These are phyloP conservation scores for Tenthredo distinguenda DNA, from an alignment of 2,888 invertebrate species.

Conservation along the genomic window DNA sequence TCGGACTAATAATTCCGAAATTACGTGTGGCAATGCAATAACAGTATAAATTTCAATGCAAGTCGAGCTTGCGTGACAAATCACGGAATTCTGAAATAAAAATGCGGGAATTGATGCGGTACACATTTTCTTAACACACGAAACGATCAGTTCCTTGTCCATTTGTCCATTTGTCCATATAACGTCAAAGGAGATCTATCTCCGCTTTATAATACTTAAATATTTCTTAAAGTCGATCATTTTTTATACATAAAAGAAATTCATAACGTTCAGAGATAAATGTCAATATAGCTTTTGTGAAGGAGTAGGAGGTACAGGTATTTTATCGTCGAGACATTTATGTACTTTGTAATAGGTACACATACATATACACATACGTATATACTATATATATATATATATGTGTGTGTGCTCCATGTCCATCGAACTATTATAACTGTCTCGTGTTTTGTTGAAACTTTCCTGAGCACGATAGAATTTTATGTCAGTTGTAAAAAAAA, in stretches of 20 bases:
- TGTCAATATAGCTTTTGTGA: not conserved
- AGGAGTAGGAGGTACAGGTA: not conserved
- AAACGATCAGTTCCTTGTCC: not conserved
- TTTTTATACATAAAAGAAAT: conserved; percentile 1
- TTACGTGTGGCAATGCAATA: not conserved
- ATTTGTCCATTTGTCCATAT: not conserved
- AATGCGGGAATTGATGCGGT: not conserved
- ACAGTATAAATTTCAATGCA: not conserved
- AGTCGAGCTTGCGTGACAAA: not conserved
- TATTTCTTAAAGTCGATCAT: not conserved
- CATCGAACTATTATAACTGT: not conserved
- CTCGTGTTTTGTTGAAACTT: not conserved
- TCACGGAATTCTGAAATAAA: not conserved
- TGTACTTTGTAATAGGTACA: no score
- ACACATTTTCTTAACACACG: not conserved
- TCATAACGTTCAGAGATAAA: not conserved
- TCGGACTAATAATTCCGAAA: not conserved
- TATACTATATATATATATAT: no score
- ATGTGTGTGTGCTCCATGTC: not conserved
- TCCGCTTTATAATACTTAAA: not conserved
- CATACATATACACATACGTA: no score
- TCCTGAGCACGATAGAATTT: not conserved
- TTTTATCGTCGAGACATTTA: not conserved
- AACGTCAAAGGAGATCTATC: not conserved
- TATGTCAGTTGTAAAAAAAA: not conserved